These are phyloP conservation scores for Corythornis madagascariensis DNA, from an alignment of 2,113 vertebrate species.

Conservation along the genomic window DNA sequence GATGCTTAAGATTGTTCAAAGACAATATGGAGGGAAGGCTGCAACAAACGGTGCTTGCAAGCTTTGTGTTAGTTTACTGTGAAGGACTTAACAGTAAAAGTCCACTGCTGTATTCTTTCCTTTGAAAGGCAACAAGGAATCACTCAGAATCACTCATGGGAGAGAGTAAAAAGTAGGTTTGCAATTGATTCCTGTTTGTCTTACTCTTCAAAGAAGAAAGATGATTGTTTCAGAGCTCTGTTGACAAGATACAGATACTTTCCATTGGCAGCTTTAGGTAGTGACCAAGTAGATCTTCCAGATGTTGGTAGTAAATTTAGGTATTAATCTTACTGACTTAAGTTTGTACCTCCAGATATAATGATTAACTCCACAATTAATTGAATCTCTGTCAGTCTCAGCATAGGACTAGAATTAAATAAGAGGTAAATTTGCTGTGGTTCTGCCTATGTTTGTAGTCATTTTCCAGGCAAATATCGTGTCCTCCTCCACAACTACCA, in stretches of 20 bases:
- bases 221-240: neutral
- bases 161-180: constrained; percentile 1
- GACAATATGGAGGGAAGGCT: neutral
- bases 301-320: neutral
- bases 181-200: neutral
- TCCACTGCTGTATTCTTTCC: neutral
- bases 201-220: neutral
- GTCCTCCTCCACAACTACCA: neutral
- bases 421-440: neutral
- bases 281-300: neutral
- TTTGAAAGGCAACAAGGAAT: neutral
- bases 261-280: neutral
- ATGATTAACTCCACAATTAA: neutral
- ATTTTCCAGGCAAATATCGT: neutral
- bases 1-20: neutral
- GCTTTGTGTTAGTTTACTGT: neutral
- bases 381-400: neutral
- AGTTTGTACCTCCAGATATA: neutral
- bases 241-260: neutral
- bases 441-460: neutral
- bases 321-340: neutral
- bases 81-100: neutral
- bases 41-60: neutral
- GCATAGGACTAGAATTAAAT: neutral
- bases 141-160: neutral